phyloP scores from a whole-genome alignment of 1,140 invertebrate genomes.

The Campodea augens region DNA sequence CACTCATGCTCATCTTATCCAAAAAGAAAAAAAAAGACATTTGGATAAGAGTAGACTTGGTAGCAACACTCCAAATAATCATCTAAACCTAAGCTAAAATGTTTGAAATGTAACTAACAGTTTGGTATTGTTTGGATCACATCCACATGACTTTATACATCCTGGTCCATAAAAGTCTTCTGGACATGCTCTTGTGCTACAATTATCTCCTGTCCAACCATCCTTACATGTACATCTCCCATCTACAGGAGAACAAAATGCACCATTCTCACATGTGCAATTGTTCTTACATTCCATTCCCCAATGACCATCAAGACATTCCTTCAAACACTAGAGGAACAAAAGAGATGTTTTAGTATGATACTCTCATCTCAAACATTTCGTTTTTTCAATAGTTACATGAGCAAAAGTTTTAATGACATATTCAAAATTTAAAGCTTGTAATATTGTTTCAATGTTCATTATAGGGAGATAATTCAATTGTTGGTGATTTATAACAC shows the following conservation, averaged over 20 bases:
- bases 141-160: constrained; percentile 54
- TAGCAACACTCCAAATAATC: too few relatives aligned
- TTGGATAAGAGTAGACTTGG: too few relatives aligned
- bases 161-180: constrained; percentile 42
- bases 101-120: constrained; percentile 29
- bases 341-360: constrained; percentile 8
- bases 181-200: constrained; percentile 43
- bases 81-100: too few relatives aligned
- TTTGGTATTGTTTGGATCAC: constrained; percentile 47
- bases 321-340: constrained; percentile 43
- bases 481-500: too few relatives aligned
- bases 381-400: not conserved
- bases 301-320: constrained; percentile 52
- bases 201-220: constrained; percentile 55
- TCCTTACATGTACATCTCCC: constrained; percentile 49
- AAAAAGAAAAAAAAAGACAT: too few relatives aligned
- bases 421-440: not conserved
- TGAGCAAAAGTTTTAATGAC: not conserved
- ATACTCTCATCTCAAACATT: not conserved
- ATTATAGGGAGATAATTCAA: too few relatives aligned
- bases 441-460: not conserved
- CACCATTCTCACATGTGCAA: constrained; percentile 61
- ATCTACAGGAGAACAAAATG: constrained; percentile 41
- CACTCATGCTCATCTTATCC: too few relatives aligned
- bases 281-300: constrained; percentile 50